A percentile compares a stretch with the other conserved stretches of the same genome.
Evolutionary conservation across 2,113 vertebrate genomes (phyloP).

Genomic region (Manacus vitellinus): DNA sequence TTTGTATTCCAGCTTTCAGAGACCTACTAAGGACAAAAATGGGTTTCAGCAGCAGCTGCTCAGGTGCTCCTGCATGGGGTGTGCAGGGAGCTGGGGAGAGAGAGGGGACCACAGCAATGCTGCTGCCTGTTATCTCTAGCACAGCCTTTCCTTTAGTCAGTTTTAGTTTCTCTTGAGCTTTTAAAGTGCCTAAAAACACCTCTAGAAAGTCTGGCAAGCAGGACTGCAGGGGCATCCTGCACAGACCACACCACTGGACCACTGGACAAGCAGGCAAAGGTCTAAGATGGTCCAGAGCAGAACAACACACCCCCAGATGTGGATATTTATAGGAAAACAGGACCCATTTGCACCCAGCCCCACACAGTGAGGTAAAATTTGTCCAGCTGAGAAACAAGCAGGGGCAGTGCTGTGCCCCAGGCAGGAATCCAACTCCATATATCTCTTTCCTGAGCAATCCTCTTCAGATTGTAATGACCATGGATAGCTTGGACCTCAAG

Average conservation of each 20-base stretch:
- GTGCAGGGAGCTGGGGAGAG: background rate
- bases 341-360: background rate
- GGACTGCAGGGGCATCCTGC: background rate
- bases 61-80: accelerated
- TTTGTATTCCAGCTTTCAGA: background rate
- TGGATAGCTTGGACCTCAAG: constrained; percentile 28
- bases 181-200: background rate
- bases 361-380: accelerated
- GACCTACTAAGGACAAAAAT: background rate
- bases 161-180: background rate
- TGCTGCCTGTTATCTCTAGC: background rate
- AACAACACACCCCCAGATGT: background rate
- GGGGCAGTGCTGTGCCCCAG: background rate
- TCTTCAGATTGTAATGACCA: constrained; percentile 40
- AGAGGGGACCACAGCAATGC: background rate
- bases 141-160: background rate
- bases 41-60: background rate
- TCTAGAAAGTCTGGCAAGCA: background rate
- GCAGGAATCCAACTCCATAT: background rate
- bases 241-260: background rate
- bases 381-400: background rate
- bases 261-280: background rate
- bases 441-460: constrained; percentile 14
- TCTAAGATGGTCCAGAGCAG: background rate
- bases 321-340: background rate